Evolutionary conservation across 2,888 invertebrate genomes (phyloP).

Genomic region (Drosophila sordidapex): DNA sequence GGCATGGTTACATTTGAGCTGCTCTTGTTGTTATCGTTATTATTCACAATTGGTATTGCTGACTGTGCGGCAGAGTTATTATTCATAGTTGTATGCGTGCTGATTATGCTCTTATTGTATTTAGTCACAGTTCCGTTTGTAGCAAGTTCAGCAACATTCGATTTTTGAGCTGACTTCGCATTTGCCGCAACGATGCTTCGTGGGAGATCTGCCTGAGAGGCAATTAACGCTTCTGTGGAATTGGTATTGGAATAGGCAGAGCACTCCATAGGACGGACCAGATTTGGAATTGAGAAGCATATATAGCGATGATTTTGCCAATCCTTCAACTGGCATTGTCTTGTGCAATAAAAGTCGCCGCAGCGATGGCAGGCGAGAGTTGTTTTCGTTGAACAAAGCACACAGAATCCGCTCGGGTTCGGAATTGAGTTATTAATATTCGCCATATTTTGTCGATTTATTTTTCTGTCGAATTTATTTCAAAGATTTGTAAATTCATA

Average conservation of each 20-base stretch:
- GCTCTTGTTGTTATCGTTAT: background rate
- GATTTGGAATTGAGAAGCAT: conserved; percentile 57
- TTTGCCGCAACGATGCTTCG: background rate
- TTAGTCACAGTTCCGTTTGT: background rate
- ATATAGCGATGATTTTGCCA: conserved; percentile 67
- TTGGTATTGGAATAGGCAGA: conserved; percentile 26
- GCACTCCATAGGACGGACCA: conserved; percentile 46
- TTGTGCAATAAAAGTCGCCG: conserved; percentile 62
- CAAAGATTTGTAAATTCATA: background rate
- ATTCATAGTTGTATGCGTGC: background rate
- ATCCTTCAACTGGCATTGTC: conserved; percentile 48
- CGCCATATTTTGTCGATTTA: conserved; percentile 7
- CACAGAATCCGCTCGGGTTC: conserved; percentile 33
- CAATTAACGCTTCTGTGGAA: background rate
- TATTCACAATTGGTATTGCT: background rate
- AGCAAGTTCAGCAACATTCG: background rate
- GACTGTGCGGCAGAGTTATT: background rate
- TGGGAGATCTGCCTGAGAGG: background rate
- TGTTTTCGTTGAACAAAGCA: conserved; percentile 34
- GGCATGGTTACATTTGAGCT: conserved; percentile 25
- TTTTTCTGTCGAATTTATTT: background rate
- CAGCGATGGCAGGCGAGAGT: conserved; percentile 53
- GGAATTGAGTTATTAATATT: background rate
- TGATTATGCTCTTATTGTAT: background rate
- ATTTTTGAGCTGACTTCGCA: background rate